Percentiles rank a stretch among this genome's conserved stretches.
These are phyloP conservation scores for Percopsis omiscomaycus DNA, from an alignment of 2,797 vertebrate species.

Conservation along the genomic window DNA sequence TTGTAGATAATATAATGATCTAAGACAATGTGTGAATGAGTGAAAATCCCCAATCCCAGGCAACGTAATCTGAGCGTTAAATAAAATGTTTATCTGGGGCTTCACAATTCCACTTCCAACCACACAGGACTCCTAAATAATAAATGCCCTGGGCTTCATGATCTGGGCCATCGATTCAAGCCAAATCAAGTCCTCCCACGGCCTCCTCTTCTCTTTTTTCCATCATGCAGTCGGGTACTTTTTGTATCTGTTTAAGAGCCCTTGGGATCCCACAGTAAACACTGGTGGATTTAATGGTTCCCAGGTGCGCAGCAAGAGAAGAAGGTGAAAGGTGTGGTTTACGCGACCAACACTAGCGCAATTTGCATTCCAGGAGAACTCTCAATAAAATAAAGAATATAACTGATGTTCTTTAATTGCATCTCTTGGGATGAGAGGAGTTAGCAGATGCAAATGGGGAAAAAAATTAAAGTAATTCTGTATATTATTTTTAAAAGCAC, in stretches of 20 bases:
- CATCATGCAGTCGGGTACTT: slow-evolving; percentile 28
- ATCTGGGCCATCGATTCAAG: slow-evolving; percentile 48
- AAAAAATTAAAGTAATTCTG: slow-evolving; percentile 20
- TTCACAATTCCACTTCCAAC: slow-evolving; percentile 40
- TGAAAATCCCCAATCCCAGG: slow-evolving; percentile 19
- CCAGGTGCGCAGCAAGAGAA: slow-evolving; percentile 8
- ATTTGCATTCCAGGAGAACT: slow-evolving; percentile 59
- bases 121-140: slow-evolving; percentile 48
- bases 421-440: slow-evolving; percentile 51
- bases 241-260: slow-evolving; percentile 47
- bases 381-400: slow-evolving; percentile 27
- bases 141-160: slow-evolving; percentile 52
- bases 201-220: slow-evolving; percentile 3
- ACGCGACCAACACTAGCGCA: slow-evolving; percentile 31
- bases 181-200: slow-evolving; percentile 48
- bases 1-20: slow-evolving; percentile 36
- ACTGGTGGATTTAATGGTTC: slow-evolving; percentile 56
- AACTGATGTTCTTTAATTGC: slow-evolving; percentile 66
- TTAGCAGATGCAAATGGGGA: background rate
- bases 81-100: slow-evolving; percentile 53
- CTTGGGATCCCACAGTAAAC: slow-evolving; percentile 50
- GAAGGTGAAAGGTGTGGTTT: slow-evolving; percentile 48
- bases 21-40: slow-evolving; percentile 21
- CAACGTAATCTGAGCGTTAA: slow-evolving; percentile 6
- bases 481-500: slow-evolving; percentile 5